A percentile compares a stretch with the other conserved stretches of the same genome.
phyloP scores from a whole-genome alignment of 2,888 invertebrate species.

The Drosophila algonquin region DNA sequence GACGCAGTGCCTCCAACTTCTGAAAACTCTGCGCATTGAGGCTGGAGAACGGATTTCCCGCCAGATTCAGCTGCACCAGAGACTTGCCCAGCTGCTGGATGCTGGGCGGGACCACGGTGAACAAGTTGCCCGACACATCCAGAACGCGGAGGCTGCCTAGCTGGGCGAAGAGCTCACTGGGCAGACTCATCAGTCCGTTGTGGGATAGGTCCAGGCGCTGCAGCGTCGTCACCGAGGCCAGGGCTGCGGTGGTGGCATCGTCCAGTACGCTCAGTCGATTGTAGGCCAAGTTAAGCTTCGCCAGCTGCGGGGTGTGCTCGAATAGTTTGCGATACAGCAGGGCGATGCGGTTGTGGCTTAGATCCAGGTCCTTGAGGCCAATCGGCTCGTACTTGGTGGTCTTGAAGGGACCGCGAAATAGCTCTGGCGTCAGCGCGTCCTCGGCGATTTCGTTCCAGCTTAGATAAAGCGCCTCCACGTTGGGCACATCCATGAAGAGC shows the following conservation, averaged over 20 bases:
- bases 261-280: slow-evolving; percentile 87
- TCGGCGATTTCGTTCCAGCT: slow-evolving; percentile 82
- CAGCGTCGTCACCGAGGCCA: slow-evolving; percentile 85
- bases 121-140: slow-evolving; percentile 86
- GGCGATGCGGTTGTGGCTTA: slow-evolving; percentile 87
- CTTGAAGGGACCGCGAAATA: slow-evolving; percentile 88
- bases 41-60: slow-evolving; percentile 86
- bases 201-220: slow-evolving; percentile 86
- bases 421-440: slow-evolving; percentile 87
- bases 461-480: slow-evolving; percentile 81
- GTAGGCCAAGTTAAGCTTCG: slow-evolving; percentile 86
- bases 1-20: slow-evolving; percentile 85
- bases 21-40: slow-evolving; percentile 87
- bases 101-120: slow-evolving; percentile 86
- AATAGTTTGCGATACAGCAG: slow-evolving; percentile 87
- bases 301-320: slow-evolving; percentile 87
- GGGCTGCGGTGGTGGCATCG: slow-evolving; percentile 86
- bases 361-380: slow-evolving; percentile 86
- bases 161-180: slow-evolving; percentile 85
- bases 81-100: slow-evolving; percentile 85
- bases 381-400: slow-evolving; percentile 86
- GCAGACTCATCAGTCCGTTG: slow-evolving; percentile 86
- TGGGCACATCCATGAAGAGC: slow-evolving; percentile 82
- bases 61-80: slow-evolving; percentile 86
- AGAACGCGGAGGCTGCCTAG: slow-evolving; percentile 85